Conservation (phyloP, 2,888 invertebrate genomes). For the Drosophila emarginata region DNA sequence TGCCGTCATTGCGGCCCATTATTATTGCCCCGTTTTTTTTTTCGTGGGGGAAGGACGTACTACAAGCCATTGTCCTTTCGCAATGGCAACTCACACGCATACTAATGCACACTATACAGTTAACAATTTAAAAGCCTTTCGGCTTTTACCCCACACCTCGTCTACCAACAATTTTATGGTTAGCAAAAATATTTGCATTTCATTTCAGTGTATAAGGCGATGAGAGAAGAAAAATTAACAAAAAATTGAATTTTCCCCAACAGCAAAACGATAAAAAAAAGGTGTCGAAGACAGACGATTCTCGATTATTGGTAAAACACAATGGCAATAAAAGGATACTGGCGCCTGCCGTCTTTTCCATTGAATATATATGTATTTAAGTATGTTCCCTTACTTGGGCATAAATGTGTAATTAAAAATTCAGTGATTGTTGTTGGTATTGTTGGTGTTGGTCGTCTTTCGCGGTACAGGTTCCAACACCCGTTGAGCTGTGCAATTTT, state of each 20-base stretch:
- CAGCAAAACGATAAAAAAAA: slow-evolving; percentile 24
- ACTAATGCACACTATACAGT: slow-evolving; percentile 25
- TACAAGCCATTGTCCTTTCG: slow-evolving; percentile 62
- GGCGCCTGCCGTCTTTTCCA: slow-evolving; percentile 36
- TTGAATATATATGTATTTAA: slow-evolving; percentile 13
- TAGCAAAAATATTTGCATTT: slow-evolving; percentile 65
- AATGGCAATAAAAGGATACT: slow-evolving; percentile 11
- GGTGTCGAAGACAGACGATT: slow-evolving; percentile 55
- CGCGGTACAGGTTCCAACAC: slow-evolving; percentile 8
- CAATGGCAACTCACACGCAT: slow-evolving; percentile 28
- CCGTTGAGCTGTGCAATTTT: slow-evolving; percentile 45
- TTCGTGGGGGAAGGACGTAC: slow-evolving; percentile 29
- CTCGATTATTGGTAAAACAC: slow-evolving; percentile 30
- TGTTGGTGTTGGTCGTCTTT: slow-evolving; percentile 12
- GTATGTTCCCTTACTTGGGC: slow-evolving; percentile 30
- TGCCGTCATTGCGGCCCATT: slow-evolving; percentile 67
- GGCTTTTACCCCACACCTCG: slow-evolving; percentile 14
- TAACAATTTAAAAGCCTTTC: slow-evolving; percentile 58
- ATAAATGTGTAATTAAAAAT: slow-evolving; percentile 72
- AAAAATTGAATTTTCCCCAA: slow-evolving; percentile 58
- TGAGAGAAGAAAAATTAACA: neutral
- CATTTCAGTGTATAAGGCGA: slow-evolving; percentile 35
- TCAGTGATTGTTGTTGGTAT: slow-evolving; percentile 25
- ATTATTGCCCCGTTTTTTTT: slow-evolving; percentile 51
- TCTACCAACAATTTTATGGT: slow-evolving; percentile 27